Evolutionary conservation across 1,140 invertebrate species (phyloP).

Genomic region (Bombus huntii): DNA sequence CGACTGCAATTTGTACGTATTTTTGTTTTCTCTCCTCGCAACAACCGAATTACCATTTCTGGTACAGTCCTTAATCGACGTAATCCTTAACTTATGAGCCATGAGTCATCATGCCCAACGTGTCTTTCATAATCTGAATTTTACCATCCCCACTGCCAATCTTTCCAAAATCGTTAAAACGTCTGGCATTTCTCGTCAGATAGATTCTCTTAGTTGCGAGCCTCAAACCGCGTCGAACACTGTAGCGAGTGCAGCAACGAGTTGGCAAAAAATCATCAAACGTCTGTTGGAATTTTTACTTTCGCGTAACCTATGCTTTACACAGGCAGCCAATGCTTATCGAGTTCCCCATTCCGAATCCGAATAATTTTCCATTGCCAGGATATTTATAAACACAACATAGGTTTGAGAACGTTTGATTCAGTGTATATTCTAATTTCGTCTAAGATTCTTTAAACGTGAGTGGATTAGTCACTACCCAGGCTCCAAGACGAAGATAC

Average conservation of each 20-base stretch:
- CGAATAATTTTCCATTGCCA: background rate
- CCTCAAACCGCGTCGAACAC: too few relatives aligned
- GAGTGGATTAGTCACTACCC: background rate
- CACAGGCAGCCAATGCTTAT: background rate
- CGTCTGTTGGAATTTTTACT: background rate
- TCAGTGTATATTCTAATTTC: background rate
- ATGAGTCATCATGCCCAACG: background rate
- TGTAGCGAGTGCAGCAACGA: too few relatives aligned
- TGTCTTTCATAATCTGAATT: background rate
- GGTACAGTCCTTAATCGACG: too few relatives aligned
- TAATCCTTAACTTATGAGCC: too few relatives aligned
- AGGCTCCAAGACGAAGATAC: background rate
- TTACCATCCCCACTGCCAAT: rapidly evolving
- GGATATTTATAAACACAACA: background rate
- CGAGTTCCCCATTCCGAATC: background rate
- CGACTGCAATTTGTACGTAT: background rate
- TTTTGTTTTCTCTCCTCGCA: background rate
- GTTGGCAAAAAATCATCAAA: background rate
- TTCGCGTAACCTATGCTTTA: background rate
- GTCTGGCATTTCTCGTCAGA: too few relatives aligned
- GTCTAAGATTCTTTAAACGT: background rate
- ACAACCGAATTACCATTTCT: background rate
- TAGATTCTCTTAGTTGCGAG: too few relatives aligned
- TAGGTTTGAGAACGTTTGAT: background rate
- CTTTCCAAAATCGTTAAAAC: background rate